Percentiles rank a stretch among this genome's conserved stretches.
Conservation (phyloP, 2,113 vertebrate genomes). For the Odontophorus gujanensis region DNA sequence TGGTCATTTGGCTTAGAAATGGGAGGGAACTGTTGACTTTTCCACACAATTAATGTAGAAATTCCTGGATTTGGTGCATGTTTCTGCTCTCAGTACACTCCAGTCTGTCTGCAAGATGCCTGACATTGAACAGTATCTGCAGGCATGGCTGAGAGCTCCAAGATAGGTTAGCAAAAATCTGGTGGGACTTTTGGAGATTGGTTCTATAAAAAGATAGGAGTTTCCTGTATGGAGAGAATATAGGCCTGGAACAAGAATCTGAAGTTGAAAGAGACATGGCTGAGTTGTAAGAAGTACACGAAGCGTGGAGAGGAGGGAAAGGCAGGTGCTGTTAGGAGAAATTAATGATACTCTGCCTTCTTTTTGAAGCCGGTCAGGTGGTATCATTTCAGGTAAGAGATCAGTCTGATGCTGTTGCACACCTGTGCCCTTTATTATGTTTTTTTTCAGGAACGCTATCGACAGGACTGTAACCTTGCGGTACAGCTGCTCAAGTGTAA, state of each 20-base stretch:
- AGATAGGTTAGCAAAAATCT: not conserved
- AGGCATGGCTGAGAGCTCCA: not conserved
- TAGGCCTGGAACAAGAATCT: not conserved
- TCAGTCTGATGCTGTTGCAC: not conserved
- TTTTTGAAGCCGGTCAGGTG: not conserved
- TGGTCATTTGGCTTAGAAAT: not conserved
- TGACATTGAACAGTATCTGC: not conserved
- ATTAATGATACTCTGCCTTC: not conserved
- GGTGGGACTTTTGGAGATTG: not conserved
- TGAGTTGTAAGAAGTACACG: not conserved
- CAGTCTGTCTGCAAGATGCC: not conserved
- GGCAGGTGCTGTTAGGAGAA: accelerated
- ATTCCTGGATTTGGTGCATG: not conserved
- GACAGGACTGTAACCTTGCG: constrained; percentile 96
- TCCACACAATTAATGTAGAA: not conserved
- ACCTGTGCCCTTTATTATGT: not conserved
- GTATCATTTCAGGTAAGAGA: not conserved
- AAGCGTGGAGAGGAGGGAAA: not conserved
- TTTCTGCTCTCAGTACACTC: not conserved
- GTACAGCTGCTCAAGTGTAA: constrained; percentile 98
- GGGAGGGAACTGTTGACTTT: not conserved
- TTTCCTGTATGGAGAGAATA: not conserved
- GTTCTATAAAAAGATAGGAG: not conserved
- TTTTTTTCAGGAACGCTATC: constrained; percentile 89
- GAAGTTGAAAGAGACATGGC: not conserved